These are phyloP conservation scores for Altica lythri DNA, from an alignment of 2,888 invertebrate species.

Conservation along the genomic window DNA sequence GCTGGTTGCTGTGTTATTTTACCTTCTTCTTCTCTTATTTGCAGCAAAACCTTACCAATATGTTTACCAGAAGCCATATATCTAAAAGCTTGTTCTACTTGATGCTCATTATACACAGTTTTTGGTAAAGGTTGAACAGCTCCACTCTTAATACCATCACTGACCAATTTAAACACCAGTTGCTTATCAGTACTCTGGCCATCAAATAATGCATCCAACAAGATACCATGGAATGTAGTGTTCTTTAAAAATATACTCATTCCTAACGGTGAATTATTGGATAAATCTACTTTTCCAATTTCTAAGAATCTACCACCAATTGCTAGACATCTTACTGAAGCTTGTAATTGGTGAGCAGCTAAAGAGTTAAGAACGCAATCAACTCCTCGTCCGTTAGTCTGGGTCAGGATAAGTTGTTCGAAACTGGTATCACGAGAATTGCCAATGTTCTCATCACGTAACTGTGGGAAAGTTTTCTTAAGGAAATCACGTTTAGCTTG, in stretches of 20 bases:
- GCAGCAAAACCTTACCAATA: slow-evolving; percentile 94
- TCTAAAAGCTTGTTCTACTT: slow-evolving; percentile 91
- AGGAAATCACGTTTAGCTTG: slow-evolving; percentile 86
- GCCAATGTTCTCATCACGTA: slow-evolving; percentile 81
- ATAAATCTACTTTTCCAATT: slow-evolving; percentile 97
- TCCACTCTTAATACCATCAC: slow-evolving; percentile 83
- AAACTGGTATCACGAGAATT: slow-evolving; percentile 91
- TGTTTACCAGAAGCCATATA: slow-evolving; percentile 98
- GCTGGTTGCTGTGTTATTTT: slow-evolving; percentile 58
- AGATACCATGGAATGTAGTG: slow-evolving; percentile 95
- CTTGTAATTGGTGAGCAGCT: slow-evolving; percentile 93
- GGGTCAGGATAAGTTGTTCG: slow-evolving; percentile 83
- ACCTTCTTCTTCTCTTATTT: slow-evolving; percentile 83
- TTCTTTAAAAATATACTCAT: slow-evolving; percentile 97
- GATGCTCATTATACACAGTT: slow-evolving; percentile 82
- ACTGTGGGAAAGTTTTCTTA: slow-evolving; percentile 81
- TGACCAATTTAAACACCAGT: slow-evolving; percentile 76
- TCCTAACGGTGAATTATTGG: slow-evolving; percentile 87
- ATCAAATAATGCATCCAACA: slow-evolving; percentile 92
- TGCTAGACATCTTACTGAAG: slow-evolving; percentile 90
- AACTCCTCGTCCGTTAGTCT: slow-evolving; percentile 89
- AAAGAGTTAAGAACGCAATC: slow-evolving; percentile 95
- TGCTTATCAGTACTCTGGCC: slow-evolving; percentile 70
- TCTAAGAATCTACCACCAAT: slow-evolving; percentile 94
- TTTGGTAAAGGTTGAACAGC: slow-evolving; percentile 89